Conservation (phyloP, 2,888 invertebrate species). For the Ennomos fuscantarius region DNA sequence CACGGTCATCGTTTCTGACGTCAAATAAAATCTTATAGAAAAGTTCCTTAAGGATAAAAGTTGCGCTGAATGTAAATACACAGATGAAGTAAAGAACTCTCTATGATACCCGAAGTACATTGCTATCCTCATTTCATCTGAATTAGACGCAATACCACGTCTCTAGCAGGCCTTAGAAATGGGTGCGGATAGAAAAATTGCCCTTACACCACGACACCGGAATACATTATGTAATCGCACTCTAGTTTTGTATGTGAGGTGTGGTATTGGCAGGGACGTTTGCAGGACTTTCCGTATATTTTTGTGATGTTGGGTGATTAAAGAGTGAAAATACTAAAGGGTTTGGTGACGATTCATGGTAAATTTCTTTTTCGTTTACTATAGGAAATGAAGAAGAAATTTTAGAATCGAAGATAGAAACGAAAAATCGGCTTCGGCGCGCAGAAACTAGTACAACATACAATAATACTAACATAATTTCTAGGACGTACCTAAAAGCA, state of each 20-base stretch:
- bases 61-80: constrained; percentile 7
- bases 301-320: no score
- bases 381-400: no score
- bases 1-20: not conserved
- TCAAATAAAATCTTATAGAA: not conserved
- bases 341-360: no score
- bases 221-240: constrained; percentile 79
- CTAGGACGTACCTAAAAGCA: no score
- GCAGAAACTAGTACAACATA: no score
- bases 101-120: constrained; percentile 27
- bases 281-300: constrained; percentile 4
- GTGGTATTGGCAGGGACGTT: constrained; percentile 42
- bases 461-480: no score
- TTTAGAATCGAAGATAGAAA: no score
- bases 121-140: constrained; percentile 46
- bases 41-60: not conserved
- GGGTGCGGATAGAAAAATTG: constrained; percentile 74
- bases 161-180: constrained; percentile 56
- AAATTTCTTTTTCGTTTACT: no score
- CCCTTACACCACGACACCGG: constrained; percentile 71
- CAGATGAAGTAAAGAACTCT: constrained; percentile 8
- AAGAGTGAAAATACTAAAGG: no score
- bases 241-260: constrained; percentile 74
- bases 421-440: no score
- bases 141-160: constrained; percentile 61